Conservation (phyloP, 2,113 vertebrate genomes). For the Vimba vimba region DNA sequence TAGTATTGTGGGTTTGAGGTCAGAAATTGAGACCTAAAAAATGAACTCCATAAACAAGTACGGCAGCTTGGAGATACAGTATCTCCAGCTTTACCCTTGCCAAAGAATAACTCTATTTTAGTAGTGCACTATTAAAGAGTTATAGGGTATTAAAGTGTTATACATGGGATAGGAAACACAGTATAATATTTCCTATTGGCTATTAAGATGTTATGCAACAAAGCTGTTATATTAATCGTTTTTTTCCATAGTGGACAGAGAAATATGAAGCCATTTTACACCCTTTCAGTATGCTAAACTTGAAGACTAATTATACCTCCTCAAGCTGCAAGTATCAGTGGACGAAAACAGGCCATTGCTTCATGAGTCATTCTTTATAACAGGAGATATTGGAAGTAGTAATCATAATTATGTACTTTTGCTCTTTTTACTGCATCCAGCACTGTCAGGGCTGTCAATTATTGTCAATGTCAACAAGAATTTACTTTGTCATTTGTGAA, state of each 20-base stretch:
- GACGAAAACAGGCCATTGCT: background rate
- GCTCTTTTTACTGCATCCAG: background rate
- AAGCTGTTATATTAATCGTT: background rate
- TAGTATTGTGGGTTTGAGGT: background rate
- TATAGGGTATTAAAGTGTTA: background rate
- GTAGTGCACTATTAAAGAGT: background rate
- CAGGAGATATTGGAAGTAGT: background rate
- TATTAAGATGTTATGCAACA: conserved; percentile 11
- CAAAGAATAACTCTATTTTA: background rate
- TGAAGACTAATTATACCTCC: background rate
- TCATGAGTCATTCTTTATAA: background rate
- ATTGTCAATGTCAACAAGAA: background rate
- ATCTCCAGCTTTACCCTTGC: background rate
- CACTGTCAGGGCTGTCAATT: background rate
- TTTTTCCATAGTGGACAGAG: background rate
- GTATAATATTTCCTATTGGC: background rate
- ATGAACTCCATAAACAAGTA: background rate
- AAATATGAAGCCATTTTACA: conserved; percentile 22
- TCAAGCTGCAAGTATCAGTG: background rate
- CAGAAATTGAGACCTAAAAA: background rate
- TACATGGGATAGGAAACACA: background rate
- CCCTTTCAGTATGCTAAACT: background rate
- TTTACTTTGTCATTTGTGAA: background rate
- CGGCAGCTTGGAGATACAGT: background rate
- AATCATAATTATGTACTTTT: background rate